These are phyloP conservation scores for Ptilodon capucinus DNA, from an alignment of 2,888 invertebrate genomes.

Conservation along the genomic window DNA sequence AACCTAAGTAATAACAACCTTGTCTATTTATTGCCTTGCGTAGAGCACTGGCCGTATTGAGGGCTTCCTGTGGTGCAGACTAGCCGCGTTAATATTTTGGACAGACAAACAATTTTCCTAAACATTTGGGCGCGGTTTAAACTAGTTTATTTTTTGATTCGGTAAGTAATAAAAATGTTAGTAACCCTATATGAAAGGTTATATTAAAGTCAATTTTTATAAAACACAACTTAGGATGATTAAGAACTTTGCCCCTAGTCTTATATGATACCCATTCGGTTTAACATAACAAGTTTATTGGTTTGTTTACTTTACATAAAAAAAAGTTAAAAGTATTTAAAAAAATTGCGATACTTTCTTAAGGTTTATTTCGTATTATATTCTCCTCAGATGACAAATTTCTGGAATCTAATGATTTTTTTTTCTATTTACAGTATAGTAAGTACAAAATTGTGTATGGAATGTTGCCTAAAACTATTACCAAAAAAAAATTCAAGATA, in stretches of 20 bases:
- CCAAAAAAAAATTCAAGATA: too few species aligned
- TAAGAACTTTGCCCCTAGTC: not conserved
- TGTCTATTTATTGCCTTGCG: conserved; percentile 48
- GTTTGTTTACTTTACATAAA: too few species aligned
- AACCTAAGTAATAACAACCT: conserved; percentile 42
- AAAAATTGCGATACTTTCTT: too few species aligned
- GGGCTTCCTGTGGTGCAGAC: conserved; percentile 48
- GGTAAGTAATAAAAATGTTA: not conserved
- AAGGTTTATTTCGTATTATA: too few species aligned
- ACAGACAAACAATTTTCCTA: conserved; percentile 4
- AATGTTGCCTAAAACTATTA: too few species aligned
- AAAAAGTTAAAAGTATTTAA: too few species aligned
- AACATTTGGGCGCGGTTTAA: conserved; percentile 3
- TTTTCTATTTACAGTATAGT: too few species aligned
- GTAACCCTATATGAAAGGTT: too few species aligned
- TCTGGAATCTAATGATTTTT: too few species aligned
- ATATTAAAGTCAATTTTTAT: not conserved
- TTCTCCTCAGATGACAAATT: too few species aligned
- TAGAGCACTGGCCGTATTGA: conserved; percentile 49
- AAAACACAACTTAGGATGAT: not conserved
- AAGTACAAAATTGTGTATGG: too few species aligned
- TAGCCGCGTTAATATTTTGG: conserved; percentile 10
- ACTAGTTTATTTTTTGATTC: not conserved
- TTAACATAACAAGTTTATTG: not conserved
- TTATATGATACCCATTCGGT: not conserved